Conservation (phyloP, 2,888 invertebrate species). For the Protodeltote pygarga region DNA sequence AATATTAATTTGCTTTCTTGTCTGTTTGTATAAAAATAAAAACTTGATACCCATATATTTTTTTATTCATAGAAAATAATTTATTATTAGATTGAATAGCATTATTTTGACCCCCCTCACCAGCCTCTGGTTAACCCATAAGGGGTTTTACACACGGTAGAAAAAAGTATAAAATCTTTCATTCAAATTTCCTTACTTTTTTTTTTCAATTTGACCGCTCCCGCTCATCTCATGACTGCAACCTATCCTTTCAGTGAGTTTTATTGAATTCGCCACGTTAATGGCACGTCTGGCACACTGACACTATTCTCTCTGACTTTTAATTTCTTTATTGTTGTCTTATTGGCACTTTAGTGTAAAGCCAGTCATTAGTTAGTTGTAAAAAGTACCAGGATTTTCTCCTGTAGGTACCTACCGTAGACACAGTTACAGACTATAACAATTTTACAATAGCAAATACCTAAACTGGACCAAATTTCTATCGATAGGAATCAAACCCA, state of each 20-base stretch:
- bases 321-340: slow-evolving; percentile 49
- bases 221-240: slow-evolving; percentile 13
- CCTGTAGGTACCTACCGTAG: not conserved
- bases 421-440: too few species aligned
- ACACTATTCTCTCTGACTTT: slow-evolving; percentile 51
- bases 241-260: slow-evolving; percentile 26
- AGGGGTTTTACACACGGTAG: not conserved
- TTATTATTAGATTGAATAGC: too few species aligned
- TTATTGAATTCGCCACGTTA: slow-evolving; percentile 54
- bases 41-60: too few species aligned
- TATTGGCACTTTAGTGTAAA: slow-evolving; percentile 34
- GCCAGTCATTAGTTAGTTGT: slow-evolving; percentile 3
- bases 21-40: too few species aligned
- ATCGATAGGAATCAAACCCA: too few species aligned
- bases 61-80: too few species aligned
- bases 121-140: too few species aligned
- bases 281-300: slow-evolving; percentile 53
- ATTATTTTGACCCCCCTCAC: too few species aligned
- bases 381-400: not conserved
- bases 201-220: too few species aligned
- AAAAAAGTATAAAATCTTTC: not conserved
- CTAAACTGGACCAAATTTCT: too few species aligned
- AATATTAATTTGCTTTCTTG: too few species aligned
- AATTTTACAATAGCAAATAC: too few species aligned
- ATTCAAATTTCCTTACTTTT: not conserved